These are phyloP conservation scores for Habropoda laboriosa DNA, from an alignment of 1,140 invertebrate species.

Conservation along the genomic window DNA sequence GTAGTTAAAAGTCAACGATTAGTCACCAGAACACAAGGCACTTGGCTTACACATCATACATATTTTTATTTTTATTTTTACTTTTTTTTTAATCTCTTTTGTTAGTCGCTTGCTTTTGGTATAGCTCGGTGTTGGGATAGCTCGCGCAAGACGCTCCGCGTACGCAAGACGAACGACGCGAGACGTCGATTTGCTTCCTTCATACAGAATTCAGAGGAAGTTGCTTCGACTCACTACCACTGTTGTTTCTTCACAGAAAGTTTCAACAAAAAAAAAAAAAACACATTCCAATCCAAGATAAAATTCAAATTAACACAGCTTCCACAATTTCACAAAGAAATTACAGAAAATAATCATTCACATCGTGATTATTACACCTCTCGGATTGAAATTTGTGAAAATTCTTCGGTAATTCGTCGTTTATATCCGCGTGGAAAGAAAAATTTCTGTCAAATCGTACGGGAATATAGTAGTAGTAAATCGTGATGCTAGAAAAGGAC, in stretches of 20 bases:
- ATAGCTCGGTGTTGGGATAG: conserved; percentile 74
- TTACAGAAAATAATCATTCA: too few species aligned
- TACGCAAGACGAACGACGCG: conserved; percentile 26
- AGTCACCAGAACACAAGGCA: conserved; percentile 82
- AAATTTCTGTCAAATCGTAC: too few species aligned
- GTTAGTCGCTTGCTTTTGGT: conserved; percentile 67
- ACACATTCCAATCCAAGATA: not conserved
- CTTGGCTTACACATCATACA: conserved; percentile 80
- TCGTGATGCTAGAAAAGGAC: not conserved
- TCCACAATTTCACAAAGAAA: too few species aligned
- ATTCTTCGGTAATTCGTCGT: too few species aligned
- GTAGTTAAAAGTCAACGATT: conserved; percentile 81
- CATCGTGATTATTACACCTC: too few species aligned
- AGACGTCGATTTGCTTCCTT: not conserved
- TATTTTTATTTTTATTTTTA: conserved; percentile 67
- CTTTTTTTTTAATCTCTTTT: conserved; percentile 57
- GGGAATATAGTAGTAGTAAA: not conserved
- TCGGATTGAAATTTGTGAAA: not conserved
- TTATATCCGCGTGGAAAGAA: too few species aligned
- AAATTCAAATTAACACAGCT: too few species aligned
- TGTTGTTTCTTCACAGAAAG: not conserved
- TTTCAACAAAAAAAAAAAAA: not conserved
- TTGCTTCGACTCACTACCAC: not conserved
- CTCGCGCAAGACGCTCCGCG: conserved; percentile 60
- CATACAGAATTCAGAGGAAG: not conserved